Evolutionary conservation across 2,888 invertebrate species (phyloP).

Genomic region (Chrysotoxum bicinctum): DNA sequence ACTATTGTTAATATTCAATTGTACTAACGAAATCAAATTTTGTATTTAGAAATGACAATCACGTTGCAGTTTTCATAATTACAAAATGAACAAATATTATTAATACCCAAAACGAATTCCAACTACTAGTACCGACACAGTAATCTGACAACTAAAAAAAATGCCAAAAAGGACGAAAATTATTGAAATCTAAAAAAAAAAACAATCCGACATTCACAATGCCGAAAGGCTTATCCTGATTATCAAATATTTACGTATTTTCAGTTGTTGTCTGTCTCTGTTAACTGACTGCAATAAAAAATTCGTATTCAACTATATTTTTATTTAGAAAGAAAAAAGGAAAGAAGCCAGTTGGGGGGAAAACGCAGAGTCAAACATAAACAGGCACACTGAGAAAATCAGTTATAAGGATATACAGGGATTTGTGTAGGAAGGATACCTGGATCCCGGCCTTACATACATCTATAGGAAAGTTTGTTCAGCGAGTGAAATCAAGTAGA

Average conservation of each 20-base stretch:
- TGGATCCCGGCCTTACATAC: background rate
- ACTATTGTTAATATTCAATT: no score
- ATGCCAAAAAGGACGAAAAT: slow-evolving; percentile 27
- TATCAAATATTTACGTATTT: slow-evolving; percentile 49
- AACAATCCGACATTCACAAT: slow-evolving; percentile 55
- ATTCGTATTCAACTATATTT: background rate
- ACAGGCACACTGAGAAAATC: background rate
- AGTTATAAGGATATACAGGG: background rate
- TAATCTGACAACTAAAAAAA: background rate
- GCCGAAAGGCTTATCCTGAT: slow-evolving; percentile 61
- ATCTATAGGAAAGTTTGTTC: background rate
- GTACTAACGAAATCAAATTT: no score
- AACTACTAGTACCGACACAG: background rate
- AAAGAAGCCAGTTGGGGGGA: background rate
- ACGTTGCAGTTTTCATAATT: no score
- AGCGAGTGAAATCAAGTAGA: slow-evolving; percentile 29
- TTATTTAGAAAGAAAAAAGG: background rate
- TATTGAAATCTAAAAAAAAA: slow-evolving; percentile 15
- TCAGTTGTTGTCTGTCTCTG: slow-evolving; percentile 7
- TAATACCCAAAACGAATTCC: background rate
- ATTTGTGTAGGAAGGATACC: slow-evolving; percentile 23
- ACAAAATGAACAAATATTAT: background rate
- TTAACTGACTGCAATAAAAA: slow-evolving; percentile 31
- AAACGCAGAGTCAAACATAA: background rate
- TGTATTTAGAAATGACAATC: no score